Evolutionary conservation across 2,797 vertebrate species (phyloP), one percentile per base, ranked within the genome.

Genomic region (Bryconaethiops microstoma): DNA sequence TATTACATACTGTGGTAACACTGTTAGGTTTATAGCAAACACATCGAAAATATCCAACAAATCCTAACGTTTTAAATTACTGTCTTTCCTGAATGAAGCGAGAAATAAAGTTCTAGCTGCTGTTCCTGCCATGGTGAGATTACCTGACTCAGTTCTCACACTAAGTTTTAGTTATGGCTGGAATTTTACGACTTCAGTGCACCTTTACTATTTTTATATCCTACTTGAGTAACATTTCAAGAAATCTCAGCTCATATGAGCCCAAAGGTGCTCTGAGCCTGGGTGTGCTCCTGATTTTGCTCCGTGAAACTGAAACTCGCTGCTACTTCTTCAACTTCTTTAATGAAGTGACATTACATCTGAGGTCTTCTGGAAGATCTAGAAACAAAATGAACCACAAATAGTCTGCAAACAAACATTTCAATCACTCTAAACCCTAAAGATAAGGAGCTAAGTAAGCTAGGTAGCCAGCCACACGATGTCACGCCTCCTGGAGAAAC

Each of bases 91-190:
- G 35, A 79, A 73, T 64, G 5, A 72, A 39, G 4, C 16, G 5
- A 10, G 17, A 29, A 23, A 45, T 16, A 69, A 72, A 72, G 23
- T 72, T 55, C 35, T 17, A 25, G 16, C 10, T 40, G 64, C 35
- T 67, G 45, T 48, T 69, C 48, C 67, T 21, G 42, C 21, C 67
- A 68, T 35, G 67, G 42, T 69, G 48, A 69, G 4, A 21, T 52
- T 25, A 7, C 68, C 29, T 21, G 0, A 16, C 23, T 42, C 10
- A 72, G 54, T 72, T 16, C 69, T 23, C 42, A 72, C 52, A 72
- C 48, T 54, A 5, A 35, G 48, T 13, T 42, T 42, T 8, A 8
- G 42, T 48, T 48, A 16, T 7, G 9, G 10, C 5, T 21, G 16
- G 2, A 6, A 42, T 67, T 23, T 67, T 7, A 48, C 6, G 4